phyloP scores from a whole-genome alignment of 2,888 invertebrate species.

The Endomychus coccineus region DNA sequence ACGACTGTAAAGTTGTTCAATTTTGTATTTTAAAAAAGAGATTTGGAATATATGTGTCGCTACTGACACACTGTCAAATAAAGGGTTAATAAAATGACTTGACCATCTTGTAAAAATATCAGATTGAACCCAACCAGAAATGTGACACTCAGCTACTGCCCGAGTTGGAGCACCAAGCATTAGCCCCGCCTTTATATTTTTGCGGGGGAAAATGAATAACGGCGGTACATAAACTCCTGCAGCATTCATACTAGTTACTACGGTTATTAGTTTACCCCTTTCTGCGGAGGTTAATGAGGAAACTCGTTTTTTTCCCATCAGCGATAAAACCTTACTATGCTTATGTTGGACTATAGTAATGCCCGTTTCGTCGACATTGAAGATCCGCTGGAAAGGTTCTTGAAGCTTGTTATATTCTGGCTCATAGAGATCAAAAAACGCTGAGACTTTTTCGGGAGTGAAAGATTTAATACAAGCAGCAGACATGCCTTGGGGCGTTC shows the following conservation, averaged over 20 bases:
- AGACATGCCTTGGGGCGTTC: constrained; percentile 6
- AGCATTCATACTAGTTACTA: constrained; percentile 33
- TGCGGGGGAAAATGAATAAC: constrained; percentile 36
- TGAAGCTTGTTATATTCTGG: constrained; percentile 4
- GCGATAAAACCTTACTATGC: constrained; percentile 3
- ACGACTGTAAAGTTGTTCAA: too few species aligned
- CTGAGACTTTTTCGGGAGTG: constrained; percentile 3
- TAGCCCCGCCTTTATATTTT: constrained; percentile 22
- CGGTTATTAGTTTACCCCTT: constrained; percentile 33
- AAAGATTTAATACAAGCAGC: constrained; percentile 6
- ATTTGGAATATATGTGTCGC: too few species aligned
- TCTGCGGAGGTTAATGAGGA: constrained; percentile 37
- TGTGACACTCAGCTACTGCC: constrained; percentile 8
- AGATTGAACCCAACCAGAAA: constrained; percentile 29
- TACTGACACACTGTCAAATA: too few species aligned
- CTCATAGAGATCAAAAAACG: constrained; percentile 8
- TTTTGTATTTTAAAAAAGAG: too few species aligned
- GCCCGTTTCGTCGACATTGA: constrained; percentile 20
- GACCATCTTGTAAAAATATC: constrained; percentile 21
- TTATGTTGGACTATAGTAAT: constrained; percentile 5
- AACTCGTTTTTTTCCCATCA: constrained; percentile 33
- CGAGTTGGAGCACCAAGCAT: constrained; percentile 16
- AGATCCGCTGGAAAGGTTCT: constrained; percentile 11
- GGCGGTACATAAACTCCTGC: constrained; percentile 34
- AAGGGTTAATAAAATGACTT: constrained; percentile 17